A percentile compares a stretch with the other conserved stretches of the same genome.
Evolutionary conservation across 2,888 invertebrate species (phyloP).

Genomic region (Platycheirus albimanus): DNA sequence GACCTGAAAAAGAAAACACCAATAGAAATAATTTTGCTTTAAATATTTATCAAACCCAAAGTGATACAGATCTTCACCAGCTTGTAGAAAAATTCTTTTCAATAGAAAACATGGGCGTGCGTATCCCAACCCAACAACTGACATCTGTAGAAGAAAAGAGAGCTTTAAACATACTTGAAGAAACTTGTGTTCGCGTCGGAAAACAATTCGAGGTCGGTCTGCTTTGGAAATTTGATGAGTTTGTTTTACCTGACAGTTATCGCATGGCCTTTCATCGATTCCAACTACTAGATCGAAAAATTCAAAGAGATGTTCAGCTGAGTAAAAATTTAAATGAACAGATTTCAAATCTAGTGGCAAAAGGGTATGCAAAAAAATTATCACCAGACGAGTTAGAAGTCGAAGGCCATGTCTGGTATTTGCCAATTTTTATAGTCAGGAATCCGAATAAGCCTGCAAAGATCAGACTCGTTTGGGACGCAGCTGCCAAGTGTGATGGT

Average conservation of each 20-base stretch:
- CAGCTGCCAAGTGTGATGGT: conserved; percentile 76
- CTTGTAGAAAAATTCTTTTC: conserved; percentile 11
- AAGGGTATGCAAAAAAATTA: conserved; percentile 21
- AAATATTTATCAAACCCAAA: no score
- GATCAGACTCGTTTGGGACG: conserved; percentile 78
- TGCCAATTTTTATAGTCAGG: not conserved
- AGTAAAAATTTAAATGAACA: no score
- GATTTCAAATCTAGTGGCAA: conserved; percentile 33
- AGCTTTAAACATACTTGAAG: not conserved
- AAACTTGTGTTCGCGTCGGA: no score
- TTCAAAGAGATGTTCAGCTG: no score
- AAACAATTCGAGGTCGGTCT: no score
- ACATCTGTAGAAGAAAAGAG: not conserved
- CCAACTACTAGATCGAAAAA: no score
- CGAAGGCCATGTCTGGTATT: not conserved
- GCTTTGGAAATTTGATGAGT: conserved; percentile 13
- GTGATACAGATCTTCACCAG: no score
- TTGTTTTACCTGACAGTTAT: not conserved
- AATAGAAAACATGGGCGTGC: conserved; percentile 6
- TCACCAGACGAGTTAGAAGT: not conserved
- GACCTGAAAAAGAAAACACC: no score
- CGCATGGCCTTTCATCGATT: conserved; percentile 18
- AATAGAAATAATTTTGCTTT: no score
- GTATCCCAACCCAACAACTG: not conserved
- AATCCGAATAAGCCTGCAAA: conserved; percentile 76